Conservation (phyloP, 2,797 vertebrate genomes). For the Anas flavirostris region DNA sequence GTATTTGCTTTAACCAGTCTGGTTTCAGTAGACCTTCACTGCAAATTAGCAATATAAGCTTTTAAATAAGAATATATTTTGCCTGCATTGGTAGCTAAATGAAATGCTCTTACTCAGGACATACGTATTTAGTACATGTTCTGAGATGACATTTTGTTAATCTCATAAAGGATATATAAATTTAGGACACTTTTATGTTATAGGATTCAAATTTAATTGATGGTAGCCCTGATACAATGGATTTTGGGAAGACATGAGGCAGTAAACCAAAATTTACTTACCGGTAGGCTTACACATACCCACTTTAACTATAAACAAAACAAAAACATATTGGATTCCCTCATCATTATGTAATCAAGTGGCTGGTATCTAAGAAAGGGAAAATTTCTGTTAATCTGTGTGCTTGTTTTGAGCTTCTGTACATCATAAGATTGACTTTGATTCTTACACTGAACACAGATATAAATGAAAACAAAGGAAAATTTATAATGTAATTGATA, state of each 20-base stretch:
- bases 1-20: not conserved
- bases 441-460: not conserved
- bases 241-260: not conserved
- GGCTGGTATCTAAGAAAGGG: not conserved
- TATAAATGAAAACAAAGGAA: not conserved
- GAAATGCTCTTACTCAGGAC: not conserved
- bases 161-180: not conserved
- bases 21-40: not conserved
- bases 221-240: not conserved
- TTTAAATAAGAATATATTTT: not conserved
- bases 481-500: not conserved
- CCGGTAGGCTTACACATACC: not conserved
- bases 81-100: not conserved
- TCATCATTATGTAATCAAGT: not conserved
- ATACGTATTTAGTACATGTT: not conserved
- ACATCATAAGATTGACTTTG: not conserved
- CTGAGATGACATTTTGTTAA: not conserved
- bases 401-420: not conserved
- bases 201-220: not conserved
- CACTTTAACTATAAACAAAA: not conserved
- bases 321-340: not conserved
- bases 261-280: not conserved
- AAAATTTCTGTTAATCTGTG: not conserved
- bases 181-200: not conserved
- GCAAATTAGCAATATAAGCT: not conserved